Base-by-base conservation (phyloP, 2,797 vertebrate species). In the Darevskia mixta region DNA sequence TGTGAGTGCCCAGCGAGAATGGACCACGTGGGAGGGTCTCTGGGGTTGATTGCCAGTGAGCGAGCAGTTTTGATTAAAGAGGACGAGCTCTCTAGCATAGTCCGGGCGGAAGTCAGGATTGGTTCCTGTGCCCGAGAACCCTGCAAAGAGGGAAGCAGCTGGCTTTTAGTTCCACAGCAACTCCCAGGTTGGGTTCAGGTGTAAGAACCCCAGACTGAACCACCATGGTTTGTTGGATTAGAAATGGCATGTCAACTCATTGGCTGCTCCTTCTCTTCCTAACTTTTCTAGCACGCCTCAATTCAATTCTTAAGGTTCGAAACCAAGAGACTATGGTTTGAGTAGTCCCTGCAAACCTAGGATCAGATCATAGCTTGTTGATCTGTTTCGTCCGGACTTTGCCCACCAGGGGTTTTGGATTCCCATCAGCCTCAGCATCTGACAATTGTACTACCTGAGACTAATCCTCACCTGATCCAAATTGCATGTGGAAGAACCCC, bases 21-120 rank as follows among this genome's bases (percentile, higher is more conserved):
- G 8, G 99, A 99, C 99, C 99, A 99, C 0, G 98, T 99, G 17
- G 98, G 98, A 0, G 99, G 99, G 92, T 99, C 99, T 96, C 99
- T 99, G 78, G 99, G 99, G 93, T 99, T 99, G 95, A 99, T 98
- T 89, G 99, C 98, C 90, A 99, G 95, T 0, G 98, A 99, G 90
- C 99, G 98, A 5, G 99, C 99, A 0, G 98, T 99, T 95, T 98
- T 98, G 93, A 99, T 97, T 90, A 99, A 97, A 87, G 97, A 97
- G 11, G 98, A 98, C 0, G 99, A 99, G 88, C 99, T 99, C 90
- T 99, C 99, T 90, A 99, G 96, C 99, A 99, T 99, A 9, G 98
- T 98, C 90, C 98, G 97, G 11, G 99, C 99, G 0, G 99, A 99
- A 83, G 98, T 95, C 90, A 99, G 95, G 87, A 99, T 99, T 1